A percentile compares a stretch with the other conserved stretches of the same genome.
Conservation (phyloP, 2,888 invertebrate species). For the Saturnia japonica region DNA sequence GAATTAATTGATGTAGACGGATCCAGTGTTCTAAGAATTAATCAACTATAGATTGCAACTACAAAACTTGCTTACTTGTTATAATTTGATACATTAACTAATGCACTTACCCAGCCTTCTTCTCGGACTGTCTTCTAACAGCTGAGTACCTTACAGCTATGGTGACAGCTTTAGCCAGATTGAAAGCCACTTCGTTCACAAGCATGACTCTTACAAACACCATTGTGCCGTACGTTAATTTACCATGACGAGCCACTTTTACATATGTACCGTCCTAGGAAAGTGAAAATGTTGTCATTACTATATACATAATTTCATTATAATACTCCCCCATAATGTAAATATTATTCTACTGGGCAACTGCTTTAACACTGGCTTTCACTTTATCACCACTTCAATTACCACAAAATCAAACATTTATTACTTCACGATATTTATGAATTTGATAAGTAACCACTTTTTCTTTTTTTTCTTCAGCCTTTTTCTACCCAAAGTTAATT, state of each 20-base stretch:
- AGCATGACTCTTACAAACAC: conserved; percentile 94
- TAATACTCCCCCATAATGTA: not conserved
- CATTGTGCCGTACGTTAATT: conserved; percentile 92
- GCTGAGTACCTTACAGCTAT: conserved; percentile 96
- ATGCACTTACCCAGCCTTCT: conserved; percentile 85
- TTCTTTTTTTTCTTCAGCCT: too few species aligned
- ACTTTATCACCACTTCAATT: not conserved
- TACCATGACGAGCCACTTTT: conserved; percentile 87
- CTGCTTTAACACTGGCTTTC: too few species aligned
- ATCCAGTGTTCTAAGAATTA: too few species aligned
- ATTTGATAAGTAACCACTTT: too few species aligned
- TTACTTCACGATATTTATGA: not conserved
- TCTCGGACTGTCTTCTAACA: conserved; percentile 92
- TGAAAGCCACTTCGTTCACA: conserved; percentile 87
- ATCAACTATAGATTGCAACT: too few species aligned
- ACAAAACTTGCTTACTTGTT: too few species aligned
- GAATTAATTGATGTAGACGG: too few species aligned
- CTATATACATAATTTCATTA: not conserved
- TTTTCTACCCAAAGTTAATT: too few species aligned
- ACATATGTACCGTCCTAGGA: conserved; percentile 91
- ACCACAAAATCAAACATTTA: not conserved
- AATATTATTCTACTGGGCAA: too few species aligned
- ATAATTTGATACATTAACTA: too few species aligned
- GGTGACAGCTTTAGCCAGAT: conserved; percentile 90
- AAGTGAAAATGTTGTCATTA: not conserved